Conservation (phyloP, 2,888 invertebrate species). For the Schizaphis graminum region DNA sequence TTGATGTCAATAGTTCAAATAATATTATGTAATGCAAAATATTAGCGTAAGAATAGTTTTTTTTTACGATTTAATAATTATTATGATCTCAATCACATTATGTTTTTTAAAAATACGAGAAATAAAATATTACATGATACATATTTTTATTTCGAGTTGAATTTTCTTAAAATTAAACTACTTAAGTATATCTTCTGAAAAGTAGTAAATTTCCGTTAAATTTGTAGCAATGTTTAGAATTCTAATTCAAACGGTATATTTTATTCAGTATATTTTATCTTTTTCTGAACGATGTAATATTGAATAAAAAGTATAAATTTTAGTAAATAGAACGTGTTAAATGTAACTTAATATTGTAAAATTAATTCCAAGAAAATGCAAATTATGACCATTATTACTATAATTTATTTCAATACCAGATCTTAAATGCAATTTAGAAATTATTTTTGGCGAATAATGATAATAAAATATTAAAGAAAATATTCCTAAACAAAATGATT, state of each 20-base stretch:
- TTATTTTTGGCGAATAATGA: neutral
- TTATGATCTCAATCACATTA: too few relatives aligned
- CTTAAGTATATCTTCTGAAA: neutral
- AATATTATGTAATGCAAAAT: too few relatives aligned
- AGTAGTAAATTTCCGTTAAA: too few relatives aligned
- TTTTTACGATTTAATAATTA: too few relatives aligned
- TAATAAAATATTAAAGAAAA: neutral
- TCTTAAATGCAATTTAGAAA: too few relatives aligned
- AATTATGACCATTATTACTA: neutral
- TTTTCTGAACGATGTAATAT: neutral
- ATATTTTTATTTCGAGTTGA: neutral
- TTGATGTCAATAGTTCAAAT: neutral
- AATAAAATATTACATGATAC: too few relatives aligned
- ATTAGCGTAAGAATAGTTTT: too few relatives aligned
- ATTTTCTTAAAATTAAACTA: neutral
- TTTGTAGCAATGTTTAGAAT: neutral
- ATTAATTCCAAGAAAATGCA: slow-evolving; percentile 12
- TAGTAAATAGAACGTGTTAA: too few relatives aligned
- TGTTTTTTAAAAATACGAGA: too few relatives aligned
- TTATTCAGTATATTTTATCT: neutral
- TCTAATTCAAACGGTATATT: neutral
- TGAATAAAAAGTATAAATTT: too few relatives aligned
- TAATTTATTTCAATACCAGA: neutral
- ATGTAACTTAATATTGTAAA: neutral
- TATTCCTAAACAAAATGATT: neutral